These are phyloP conservation scores for Eulemur macaco DNA, from an alignment of 2,113 vertebrate species.

Conservation along the genomic window DNA sequence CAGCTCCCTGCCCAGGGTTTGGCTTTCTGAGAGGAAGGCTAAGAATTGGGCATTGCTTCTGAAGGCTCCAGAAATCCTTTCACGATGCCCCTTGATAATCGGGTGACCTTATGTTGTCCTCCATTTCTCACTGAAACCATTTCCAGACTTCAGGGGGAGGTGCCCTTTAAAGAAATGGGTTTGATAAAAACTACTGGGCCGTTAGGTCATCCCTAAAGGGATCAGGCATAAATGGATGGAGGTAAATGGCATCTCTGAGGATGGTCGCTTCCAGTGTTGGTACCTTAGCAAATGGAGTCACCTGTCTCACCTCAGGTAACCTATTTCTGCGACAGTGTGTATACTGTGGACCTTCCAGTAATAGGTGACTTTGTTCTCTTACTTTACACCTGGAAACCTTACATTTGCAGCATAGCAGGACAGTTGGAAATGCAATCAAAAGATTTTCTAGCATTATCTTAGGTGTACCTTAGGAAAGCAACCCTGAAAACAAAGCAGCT, in stretches of 20 bases:
- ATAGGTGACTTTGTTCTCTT: background rate
- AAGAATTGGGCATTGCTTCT: background rate
- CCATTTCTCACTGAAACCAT: slow-evolving; percentile 1
- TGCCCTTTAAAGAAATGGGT: background rate
- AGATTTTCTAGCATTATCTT: background rate
- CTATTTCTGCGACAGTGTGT: background rate
- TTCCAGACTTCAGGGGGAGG: background rate
- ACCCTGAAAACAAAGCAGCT: background rate
- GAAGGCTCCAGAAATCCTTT: slow-evolving; percentile 37
- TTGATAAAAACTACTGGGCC: background rate
- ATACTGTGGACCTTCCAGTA: background rate
- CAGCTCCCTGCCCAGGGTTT: background rate
- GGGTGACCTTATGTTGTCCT: background rate
- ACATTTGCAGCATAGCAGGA: background rate
- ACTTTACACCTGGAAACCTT: background rate
- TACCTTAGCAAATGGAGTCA: fast-evolving
- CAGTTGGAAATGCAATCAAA: background rate
- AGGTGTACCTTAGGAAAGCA: background rate
- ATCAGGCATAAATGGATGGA: fast-evolving
- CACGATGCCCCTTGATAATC: background rate
- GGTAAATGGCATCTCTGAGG: background rate
- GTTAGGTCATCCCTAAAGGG: background rate
- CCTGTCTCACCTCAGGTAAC: background rate
- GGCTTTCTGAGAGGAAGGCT: slow-evolving; percentile 40
- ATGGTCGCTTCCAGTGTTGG: background rate